phyloP scores from a whole-genome alignment of 2,888 invertebrate genomes.

The Epinotia brunnichana region DNA sequence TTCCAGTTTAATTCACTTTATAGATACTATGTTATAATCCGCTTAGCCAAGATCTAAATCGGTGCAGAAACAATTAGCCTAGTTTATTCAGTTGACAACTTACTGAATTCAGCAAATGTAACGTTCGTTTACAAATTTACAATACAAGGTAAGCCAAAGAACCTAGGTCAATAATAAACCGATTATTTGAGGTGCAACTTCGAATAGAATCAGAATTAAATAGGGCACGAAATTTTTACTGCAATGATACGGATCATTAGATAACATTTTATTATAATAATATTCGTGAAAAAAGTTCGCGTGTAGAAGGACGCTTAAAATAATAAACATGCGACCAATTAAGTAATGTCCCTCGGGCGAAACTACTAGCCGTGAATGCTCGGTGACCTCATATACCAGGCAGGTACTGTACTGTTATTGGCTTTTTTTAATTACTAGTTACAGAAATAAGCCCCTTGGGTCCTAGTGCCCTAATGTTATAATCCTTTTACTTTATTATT shows the following conservation, averaged over 20 bases:
- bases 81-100: no score
- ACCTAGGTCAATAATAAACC: no score
- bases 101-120: no score
- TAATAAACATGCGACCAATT: conserved; percentile 40
- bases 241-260: neutral
- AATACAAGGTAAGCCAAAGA: no score
- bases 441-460: neutral
- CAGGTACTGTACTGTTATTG: neutral
- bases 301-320: conserved; percentile 29
- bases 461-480: neutral
- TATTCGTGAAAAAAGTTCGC: conserved; percentile 32
- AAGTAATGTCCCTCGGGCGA: conserved; percentile 22
- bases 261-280: conserved; percentile 20
- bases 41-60: no score
- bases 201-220: neutral
- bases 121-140: no score
- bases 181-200: no score
- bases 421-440: neutral
- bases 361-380: conserved; percentile 33
- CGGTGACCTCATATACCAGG: conserved; percentile 29
- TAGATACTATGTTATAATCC: no score
- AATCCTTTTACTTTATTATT: neutral
- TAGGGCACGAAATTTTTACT: neutral
- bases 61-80: no score
- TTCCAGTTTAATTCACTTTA: no score